Evolutionary conservation across 2,888 invertebrate species (phyloP).

Genomic region (Folsomia manolachei): DNA sequence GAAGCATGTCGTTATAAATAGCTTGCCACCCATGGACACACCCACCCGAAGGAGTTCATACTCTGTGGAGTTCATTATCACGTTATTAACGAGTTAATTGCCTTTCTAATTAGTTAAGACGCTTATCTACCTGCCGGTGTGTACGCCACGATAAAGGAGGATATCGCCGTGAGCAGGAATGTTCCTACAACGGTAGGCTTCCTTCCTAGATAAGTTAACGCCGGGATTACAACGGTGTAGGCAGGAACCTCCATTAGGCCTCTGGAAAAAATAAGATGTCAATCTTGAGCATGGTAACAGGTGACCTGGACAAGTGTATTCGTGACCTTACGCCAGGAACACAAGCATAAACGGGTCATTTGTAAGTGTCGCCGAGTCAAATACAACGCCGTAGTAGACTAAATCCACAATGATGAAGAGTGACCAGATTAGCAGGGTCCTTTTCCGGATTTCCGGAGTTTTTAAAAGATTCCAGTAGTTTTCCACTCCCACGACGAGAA

Average conservation of each 20-base stretch:
- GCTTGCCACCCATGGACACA: constrained; percentile 40
- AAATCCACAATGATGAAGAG: constrained; percentile 29
- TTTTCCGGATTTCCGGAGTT: constrained; percentile 18
- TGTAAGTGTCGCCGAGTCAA: constrained; percentile 37
- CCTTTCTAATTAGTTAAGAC: neutral
- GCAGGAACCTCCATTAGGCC: constrained; percentile 31
- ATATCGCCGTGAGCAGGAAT: constrained; percentile 26
- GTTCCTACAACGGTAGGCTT: constrained; percentile 14
- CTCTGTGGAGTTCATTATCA: constrained; percentile 11
- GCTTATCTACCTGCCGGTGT: constrained; percentile 24
- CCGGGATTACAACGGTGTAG: constrained; percentile 22
- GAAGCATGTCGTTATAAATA: constrained; percentile 40
- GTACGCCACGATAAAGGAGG: constrained; percentile 29
- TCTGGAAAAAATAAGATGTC: constrained; percentile 9
- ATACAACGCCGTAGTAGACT: constrained; percentile 42
- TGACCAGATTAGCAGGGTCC: constrained; percentile 21
- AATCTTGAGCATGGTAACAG: neutral
- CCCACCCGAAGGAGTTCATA: constrained; percentile 20
- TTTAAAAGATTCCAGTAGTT: constrained; percentile 24
- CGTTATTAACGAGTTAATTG: neutral
- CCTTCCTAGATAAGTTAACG: constrained; percentile 22
- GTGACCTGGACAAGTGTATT: neutral
- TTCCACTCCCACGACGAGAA: neutral
- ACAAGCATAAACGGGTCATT: constrained; percentile 39
- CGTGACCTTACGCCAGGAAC: constrained; percentile 34